Conservation (phyloP, 2,797 vertebrate species). For the Psittacula echo region DNA sequence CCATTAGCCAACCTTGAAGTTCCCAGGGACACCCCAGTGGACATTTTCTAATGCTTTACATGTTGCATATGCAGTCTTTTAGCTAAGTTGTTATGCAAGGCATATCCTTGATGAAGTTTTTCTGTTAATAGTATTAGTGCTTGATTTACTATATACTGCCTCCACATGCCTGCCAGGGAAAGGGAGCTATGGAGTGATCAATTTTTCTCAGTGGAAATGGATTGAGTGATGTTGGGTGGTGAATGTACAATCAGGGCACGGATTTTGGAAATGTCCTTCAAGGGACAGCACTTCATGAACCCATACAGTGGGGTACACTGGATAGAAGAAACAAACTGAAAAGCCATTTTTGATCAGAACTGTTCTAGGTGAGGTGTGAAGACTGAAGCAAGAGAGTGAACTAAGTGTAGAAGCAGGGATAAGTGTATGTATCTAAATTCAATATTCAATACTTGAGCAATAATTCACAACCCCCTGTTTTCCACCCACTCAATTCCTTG, state of each 20-base stretch:
- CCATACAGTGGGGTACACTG: background rate
- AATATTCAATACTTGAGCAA: conserved; percentile 23
- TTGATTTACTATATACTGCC: background rate
- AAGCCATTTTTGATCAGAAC: background rate
- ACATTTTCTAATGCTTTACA: background rate
- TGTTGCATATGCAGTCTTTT: background rate
- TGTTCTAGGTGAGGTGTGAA: background rate
- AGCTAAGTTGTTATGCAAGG: background rate
- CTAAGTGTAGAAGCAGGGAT: background rate
- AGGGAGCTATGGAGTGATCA: background rate
- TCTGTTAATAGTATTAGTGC: background rate
- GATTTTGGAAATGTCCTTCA: background rate
- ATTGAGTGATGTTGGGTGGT: background rate
- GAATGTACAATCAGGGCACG: background rate
- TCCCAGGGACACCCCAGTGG: background rate
- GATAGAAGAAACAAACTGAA: background rate
- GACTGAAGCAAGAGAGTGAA: background rate
- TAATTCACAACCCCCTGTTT: conserved; percentile 7
- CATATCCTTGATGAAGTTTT: background rate
- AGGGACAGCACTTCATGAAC: background rate
- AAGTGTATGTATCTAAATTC: background rate
- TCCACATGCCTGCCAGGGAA: background rate
- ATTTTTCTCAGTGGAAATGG: background rate
- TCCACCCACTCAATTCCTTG: conserved; percentile 2
- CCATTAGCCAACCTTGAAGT: background rate